phyloP scores from a whole-genome alignment of 2,888 invertebrate species.

The Callyntrura sp. region DNA sequence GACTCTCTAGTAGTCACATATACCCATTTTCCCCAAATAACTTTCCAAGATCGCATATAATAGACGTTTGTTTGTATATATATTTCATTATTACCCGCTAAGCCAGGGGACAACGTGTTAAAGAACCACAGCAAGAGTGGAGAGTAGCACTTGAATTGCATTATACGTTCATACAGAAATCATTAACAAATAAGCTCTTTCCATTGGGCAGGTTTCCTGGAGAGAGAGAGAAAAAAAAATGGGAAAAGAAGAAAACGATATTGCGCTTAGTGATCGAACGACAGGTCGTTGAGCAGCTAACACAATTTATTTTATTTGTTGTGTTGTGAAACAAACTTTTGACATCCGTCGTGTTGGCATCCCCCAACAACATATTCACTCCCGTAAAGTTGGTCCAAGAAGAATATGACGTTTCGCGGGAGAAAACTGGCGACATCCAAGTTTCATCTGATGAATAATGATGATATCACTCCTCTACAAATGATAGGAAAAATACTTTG shows the following conservation, averaged over 20 bases:
- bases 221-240: constrained; percentile 10
- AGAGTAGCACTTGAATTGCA: neutral
- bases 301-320: constrained; percentile 36
- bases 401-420: constrained; percentile 10
- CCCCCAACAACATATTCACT: no score
- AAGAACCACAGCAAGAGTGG: neutral
- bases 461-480: constrained; percentile 33
- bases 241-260: neutral
- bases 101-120: no score
- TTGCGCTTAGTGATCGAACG: no score
- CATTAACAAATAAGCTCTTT: constrained; percentile 33
- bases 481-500: constrained; percentile 19
- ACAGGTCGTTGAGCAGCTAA: neutral
- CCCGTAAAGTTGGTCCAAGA: neutral
- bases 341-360: constrained; percentile 2
- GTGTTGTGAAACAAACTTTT: constrained; percentile 25
- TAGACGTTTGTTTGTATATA: no score
- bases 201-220: constrained; percentile 7
- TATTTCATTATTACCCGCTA: no score
- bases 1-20: no score
- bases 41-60: no score
- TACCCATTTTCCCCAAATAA: no score
- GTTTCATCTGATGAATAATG: constrained; percentile 57
- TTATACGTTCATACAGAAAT: neutral
- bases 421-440: constrained; percentile 44